A percentile compares a stretch with the other conserved stretches of the same genome.
Evolutionary conservation across 2,113 vertebrate species (phyloP).

Genomic region (Chionomys nivalis): DNA sequence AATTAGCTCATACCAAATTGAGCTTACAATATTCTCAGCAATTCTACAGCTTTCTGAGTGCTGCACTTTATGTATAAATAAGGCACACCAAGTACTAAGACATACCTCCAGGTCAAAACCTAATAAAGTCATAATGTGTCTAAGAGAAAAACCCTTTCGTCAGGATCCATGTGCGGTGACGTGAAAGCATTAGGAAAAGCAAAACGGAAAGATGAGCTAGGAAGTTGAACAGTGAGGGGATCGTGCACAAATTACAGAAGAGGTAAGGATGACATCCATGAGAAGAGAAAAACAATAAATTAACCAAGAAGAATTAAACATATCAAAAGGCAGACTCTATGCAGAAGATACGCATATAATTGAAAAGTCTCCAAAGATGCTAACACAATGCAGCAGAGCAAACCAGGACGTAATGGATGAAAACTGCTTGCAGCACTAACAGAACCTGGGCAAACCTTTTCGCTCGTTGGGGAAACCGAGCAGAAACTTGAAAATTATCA

Average conservation of each 20-base stretch:
- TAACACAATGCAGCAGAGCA: background rate
- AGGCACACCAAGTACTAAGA: background rate
- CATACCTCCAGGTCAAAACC: background rate
- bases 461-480: background rate
- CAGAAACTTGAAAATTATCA: background rate
- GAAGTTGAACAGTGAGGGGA: background rate
- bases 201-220: background rate
- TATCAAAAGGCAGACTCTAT: background rate
- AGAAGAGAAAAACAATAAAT: background rate
- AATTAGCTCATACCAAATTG: background rate
- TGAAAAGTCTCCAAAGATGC: background rate
- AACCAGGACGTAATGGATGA: background rate
- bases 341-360: background rate
- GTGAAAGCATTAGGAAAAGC: background rate
- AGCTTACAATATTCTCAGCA: background rate
- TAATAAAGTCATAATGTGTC: background rate
- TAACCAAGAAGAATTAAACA: background rate
- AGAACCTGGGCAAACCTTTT: background rate
- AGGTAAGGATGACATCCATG: background rate
- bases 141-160: background rate
- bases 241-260: background rate
- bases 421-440: background rate
- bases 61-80: background rate
- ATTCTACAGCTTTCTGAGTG: background rate
- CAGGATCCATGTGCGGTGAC: background rate